Conservation (phyloP, 2,113 vertebrate genomes). For the Psittacus erithacus region DNA sequence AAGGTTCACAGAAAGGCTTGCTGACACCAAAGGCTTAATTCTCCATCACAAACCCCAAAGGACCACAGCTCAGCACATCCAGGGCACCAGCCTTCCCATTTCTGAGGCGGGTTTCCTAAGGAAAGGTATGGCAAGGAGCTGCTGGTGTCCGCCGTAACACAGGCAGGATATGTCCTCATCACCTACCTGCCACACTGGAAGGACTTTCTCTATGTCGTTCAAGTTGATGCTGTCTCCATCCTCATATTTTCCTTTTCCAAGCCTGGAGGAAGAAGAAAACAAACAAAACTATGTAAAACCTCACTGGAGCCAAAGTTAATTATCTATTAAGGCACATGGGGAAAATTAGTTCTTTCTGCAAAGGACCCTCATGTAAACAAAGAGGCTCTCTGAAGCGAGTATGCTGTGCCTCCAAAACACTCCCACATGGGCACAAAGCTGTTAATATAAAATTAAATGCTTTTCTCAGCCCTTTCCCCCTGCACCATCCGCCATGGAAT, state of each 20-base stretch:
- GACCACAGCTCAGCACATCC: not conserved
- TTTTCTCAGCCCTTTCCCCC: not conserved
- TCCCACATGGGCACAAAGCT: not conserved
- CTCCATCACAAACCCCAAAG: not conserved
- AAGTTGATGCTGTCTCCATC: conserved; percentile 92
- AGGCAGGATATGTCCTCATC: not conserved
- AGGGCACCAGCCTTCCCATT: not conserved
- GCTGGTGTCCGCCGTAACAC: rapidly evolving
- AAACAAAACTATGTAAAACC: not conserved
- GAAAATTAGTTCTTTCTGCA: not conserved
- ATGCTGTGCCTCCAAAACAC: not conserved
- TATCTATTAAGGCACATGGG: not conserved
- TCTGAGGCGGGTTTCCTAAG: not conserved
- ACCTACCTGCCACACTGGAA: conserved; percentile 90
- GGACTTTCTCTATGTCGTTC: conserved; percentile 93
- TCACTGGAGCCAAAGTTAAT: not conserved
- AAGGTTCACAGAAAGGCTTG: not conserved
- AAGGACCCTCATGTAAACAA: not conserved
- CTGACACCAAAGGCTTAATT: not conserved
- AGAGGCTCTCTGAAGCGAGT: not conserved
- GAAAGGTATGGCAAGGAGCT: not conserved
- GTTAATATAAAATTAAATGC: not conserved
- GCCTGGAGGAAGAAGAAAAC: conserved; percentile 73
- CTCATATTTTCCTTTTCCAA: conserved; percentile 89
- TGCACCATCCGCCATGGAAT: not conserved